Evolutionary conservation across 2,888 invertebrate genomes (phyloP), one percentile per base, ranked within the genome.

Genomic region (Acleris literana): DNA sequence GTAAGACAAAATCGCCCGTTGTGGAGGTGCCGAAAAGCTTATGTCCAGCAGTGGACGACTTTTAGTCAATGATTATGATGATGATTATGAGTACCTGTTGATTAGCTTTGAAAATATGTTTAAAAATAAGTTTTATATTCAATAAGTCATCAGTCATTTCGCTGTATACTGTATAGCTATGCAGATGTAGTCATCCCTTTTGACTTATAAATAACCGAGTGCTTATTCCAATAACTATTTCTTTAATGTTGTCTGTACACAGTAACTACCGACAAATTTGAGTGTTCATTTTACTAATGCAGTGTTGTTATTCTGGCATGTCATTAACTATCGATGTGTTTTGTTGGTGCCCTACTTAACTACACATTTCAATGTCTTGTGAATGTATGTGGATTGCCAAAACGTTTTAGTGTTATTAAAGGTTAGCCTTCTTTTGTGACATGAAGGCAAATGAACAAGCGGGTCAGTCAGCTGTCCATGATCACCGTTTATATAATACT

Each of bases 211-310:
- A 55, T 3, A 25, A 22, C 7, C 5, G 5, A 46, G 25, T 25
- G 18, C 1, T 22, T 43, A 53, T 55, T 43, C 49, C 43, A 43
- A 59, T 5, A 59, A 54, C 43, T 55, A 49, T 3, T 16, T 53
- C 49, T 18, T 60, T 46, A 49, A 48, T 58, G 46, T 55, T 64
- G 29, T 51, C 54, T 49, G 58, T 33, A 20, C 25, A 11, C 18
- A 49, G n/a, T 22, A 17, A 29, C 43, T 51, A 48, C 55, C 18
- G 65, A 61, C 61, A 25, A 25, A 25, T 65, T 52, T 66, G n/a
- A 66, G 56, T 66, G 61, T 61, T 66, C 44, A 66, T 57, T 66
- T 66, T 46, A 66, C 52, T 66, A 61, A 61, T 66, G 61, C 56
- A 46, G 33, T 56, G 56, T 61, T 66, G 51, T 66, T 66, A 61